Base-by-base conservation (phyloP, 1,140 invertebrate genomes). In the Phocides pigmalion region DNA sequence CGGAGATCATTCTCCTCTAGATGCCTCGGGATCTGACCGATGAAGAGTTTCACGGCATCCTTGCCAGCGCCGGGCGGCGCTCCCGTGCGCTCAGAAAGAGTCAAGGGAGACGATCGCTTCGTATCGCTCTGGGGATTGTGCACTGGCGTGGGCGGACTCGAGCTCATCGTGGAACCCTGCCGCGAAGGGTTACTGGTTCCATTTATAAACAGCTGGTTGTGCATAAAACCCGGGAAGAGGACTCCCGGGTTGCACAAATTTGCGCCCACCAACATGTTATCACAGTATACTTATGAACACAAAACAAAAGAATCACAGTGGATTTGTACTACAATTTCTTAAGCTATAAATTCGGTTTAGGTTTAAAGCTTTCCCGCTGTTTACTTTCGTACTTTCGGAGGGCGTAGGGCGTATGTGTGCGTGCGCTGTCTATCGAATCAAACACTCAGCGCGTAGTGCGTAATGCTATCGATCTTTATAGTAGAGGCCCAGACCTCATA, bases 11-110 rank as follows among this genome's bases (percentile, higher is more conserved):
- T 95, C 84, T 98, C 98, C 72, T 97, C 96, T 16, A 98, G 91
- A 91, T 98, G 96, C 51, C 97, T 92, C 0, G 97, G 97, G 68
- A 98, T 98, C 90, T 98, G 97, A n/a, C 97, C 97, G 32, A 98
- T 95, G 87, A 98, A 98, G 25, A 98, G 93, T 89, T 98, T 98
- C 42, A 97, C 94, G 14, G 96, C 95, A 66, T 94, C 93, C 62
- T 91, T 92, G 4, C 91, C 89, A 14, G 90, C 90, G 1, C 85
- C 89, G 0, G 87, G 87, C 1, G 87, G 87, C 17, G 85, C 89
- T 9, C 89, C 89, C 2, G 89, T 89, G 3, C 82, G 70, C 70
- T 89, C 88, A 0, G 91, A 87, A 4, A 81, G 84, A 0, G 89
- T 90, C 44, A 79, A 32, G 0, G 70, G 73, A 0, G 77, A 77